These are phyloP conservation scores for Actinia tenebrosa DNA, from an alignment of 64 coral and sea anemone genomes.

Conservation along the genomic window DNA sequence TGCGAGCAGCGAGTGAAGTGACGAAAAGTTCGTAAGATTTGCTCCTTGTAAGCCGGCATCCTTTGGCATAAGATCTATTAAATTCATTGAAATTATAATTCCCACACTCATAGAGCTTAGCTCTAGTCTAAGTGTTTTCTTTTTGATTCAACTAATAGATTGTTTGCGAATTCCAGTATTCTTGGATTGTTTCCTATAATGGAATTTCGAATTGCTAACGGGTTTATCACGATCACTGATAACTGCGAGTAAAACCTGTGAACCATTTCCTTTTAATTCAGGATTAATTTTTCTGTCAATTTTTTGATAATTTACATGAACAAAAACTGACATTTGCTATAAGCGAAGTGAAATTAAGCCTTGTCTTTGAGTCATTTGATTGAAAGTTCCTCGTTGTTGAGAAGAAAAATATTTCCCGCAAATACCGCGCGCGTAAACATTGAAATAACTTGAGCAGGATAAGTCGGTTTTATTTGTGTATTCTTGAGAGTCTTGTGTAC, in stretches of 20 bases:
- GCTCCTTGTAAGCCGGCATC: not conserved
- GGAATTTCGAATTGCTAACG: not conserved
- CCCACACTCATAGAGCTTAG: not conserved
- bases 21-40: constrained; percentile 11
- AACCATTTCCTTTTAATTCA: constrained; percentile 15
- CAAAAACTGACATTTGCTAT: not conserved
- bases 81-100: not conserved
- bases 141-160: not conserved
- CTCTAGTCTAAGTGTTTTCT: not conserved
- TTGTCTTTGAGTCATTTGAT: not conserved
- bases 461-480: not conserved
- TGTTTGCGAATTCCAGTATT: constrained; percentile 24
- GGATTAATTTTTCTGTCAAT: not conserved
- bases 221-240: constrained; percentile 18
- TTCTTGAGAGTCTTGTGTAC: not conserved
- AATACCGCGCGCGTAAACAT: not conserved
- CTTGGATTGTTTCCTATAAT: constrained; percentile 18
- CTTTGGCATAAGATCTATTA: not conserved
- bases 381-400: not conserved
- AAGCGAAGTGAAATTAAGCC: not conserved
- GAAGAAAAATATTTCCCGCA: not conserved
- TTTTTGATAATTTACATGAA: not conserved
- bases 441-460: not conserved
- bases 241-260: not conserved
- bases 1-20: not conserved